Evolutionary conservation across 1,140 invertebrate genomes (phyloP), one percentile per base, ranked within the genome.

Genomic region (Zaprionus capensis): DNA sequence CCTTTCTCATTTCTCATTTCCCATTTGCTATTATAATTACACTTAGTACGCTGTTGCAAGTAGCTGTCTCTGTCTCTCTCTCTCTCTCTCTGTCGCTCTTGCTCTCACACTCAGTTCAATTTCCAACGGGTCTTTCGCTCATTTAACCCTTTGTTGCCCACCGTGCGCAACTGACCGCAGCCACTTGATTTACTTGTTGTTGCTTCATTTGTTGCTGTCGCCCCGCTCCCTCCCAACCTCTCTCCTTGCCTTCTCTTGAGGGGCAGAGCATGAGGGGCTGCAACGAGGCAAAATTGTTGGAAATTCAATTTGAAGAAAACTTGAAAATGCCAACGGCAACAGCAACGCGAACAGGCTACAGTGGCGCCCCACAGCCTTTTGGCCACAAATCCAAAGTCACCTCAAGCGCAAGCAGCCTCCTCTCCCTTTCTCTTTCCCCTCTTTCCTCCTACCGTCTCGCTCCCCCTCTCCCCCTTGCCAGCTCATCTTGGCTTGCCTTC

Each of bases 261-360:
- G n/a, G n/a, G n/a, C n/a, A n/a, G n/a, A n/a, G 15, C n/a, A n/a
- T n/a, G n/a, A 2, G 7, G n/a, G n/a, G 41, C 15, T 44, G 11
- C 15, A 72, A 79, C 66, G 71, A 65, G 51, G 78, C 78, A 78
- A 87, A 88, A 84, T 84, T 79, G 85, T 79, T 84, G 79, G 63
- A 90, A 85, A 88, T 87, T 88, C 81, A 88, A 88, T 88, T 90
- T 90, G 69, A 69, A 59, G 46, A 61, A 88, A 88, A 88, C 63
- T 81, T 78, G 61, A 73, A 78, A 75, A 59, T 63, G 77, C 83
- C 74, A 61, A 26, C 41, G 65, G 74, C 84, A 76, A 65, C 46
- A 62, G 38, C 67, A 63, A 49, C 24, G 24, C 4, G 58, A 63
- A 56, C 15, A 17, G 31, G 17, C 24, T 34, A 26, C 20, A 58